Evolutionary conservation across 2,113 vertebrate species (phyloP), one percentile per base, ranked within the genome.

Genomic region (Colistium nudipinnis): DNA sequence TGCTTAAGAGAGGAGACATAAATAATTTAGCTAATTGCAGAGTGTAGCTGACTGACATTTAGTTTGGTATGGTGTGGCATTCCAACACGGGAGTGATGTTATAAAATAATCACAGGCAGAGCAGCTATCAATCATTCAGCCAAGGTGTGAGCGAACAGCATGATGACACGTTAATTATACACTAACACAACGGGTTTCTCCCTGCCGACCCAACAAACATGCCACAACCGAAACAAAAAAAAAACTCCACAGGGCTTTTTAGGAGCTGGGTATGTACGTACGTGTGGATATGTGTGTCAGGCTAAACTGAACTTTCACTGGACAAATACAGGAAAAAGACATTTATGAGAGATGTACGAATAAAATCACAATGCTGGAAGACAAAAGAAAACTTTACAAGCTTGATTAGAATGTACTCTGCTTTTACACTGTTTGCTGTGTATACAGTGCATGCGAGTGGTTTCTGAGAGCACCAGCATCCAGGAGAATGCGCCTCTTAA

Each of bases 41-140:
- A 88, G 85, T 82, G 67, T 84, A 78, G 82, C 53, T 90, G 89
- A 90, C 84, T 90, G 90, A 90, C 87, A 45, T 57, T 78, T 55
- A 71, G 74, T 84, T 60, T 53, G 80, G 87, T 78, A 81, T 38
- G 60, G 72, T 47, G 45, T 35, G 64, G 76, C 80, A 89, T 90
- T 90, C 87, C 86, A 79, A 24, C 67, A 70, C 70, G 4, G 60
- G 68, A 83, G 82, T 86, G 84, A 82, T 84, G 86, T 83, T 86
- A 87, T 88, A 89, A 87, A 89, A 89, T 91, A 92, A 92, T 92
- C 89, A 91, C 82, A 91, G 90, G 84, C 82, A 78, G 39, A 80
- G 87, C 57, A 72, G 61, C 83, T 57, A 91, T 91, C 84, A 87
- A 89, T 92, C 90, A 91, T 44, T 63, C 43, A 54, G 54, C 51